These are phyloP conservation scores for Callocephalon fimbriatum DNA, from an alignment of 2,113 vertebrate species.

Conservation along the genomic window DNA sequence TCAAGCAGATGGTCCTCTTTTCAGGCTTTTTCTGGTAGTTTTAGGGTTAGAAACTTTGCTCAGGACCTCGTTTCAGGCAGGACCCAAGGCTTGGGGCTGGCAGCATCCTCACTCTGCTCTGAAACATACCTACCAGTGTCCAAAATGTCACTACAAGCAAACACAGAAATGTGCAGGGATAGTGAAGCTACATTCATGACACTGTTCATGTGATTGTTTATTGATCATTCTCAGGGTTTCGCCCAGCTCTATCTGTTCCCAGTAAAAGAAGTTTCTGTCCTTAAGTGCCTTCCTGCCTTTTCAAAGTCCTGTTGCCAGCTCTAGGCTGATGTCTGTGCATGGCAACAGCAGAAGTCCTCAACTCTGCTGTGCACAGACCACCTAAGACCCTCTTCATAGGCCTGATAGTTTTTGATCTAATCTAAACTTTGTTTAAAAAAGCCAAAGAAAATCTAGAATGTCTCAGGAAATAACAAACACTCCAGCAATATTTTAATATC, in stretches of 20 bases:
- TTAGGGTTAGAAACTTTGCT: not conserved
- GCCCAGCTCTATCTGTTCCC: not conserved
- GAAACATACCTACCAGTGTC: not conserved
- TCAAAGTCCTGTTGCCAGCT: not conserved
- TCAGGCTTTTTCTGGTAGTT: not conserved
- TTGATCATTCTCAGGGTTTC: not conserved
- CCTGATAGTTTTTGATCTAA: not conserved
- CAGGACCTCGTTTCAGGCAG: not conserved
- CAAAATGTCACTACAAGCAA: not conserved
- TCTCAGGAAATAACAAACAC: not conserved
- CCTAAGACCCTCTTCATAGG: not conserved
- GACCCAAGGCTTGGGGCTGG: not conserved
- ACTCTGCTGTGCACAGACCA: not conserved
- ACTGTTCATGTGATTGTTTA: not conserved
- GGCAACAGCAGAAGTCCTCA: not conserved
- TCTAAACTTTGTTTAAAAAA: not conserved
- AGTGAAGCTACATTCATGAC: not conserved
- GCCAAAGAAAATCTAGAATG: not conserved
- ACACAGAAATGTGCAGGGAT: not conserved
- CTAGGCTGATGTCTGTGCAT: not conserved
- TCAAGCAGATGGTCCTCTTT: not conserved
- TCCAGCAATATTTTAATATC: not conserved
- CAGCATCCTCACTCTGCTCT: not conserved
- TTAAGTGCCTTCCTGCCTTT: not conserved
- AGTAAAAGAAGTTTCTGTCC: not conserved